Base-by-base conservation (phyloP, 2,113 vertebrate species). In the Gadus chalcogrammus region DNA sequence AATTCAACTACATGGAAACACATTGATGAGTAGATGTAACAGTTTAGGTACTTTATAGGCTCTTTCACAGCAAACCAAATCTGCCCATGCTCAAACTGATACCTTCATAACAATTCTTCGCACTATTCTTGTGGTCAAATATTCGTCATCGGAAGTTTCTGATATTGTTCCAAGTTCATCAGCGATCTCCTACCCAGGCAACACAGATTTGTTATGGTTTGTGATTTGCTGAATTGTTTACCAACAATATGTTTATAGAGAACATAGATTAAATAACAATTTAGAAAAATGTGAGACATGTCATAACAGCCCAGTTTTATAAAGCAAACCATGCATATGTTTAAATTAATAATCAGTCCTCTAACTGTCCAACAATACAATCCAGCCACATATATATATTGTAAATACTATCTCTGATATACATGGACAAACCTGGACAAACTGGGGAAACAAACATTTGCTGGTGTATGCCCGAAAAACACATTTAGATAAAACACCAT, bases 101-200 rank as follows among this genome's bases (percentile, higher is more conserved):
- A 99, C 97, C 96, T 98, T 93, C 73, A 98, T 95, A 77, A 98
- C 91, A 86, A 97, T 92, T 77, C 95, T 95, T 69, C 92, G 93
- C 70, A 99, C 72, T 75, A 98, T 91, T 91, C 95, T 94, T 92
- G 94, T 95, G 22, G 94, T 97, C 84, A 98, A 88, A 87, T 93
- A 92, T 55, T 96, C 93, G 0, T 98, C 95, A 67, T 91, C 96
- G 1, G 95, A 97, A 93, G 93, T 96, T 86, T 85, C 88, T 83
- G 94, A 94, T 87, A 93, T 84, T 85, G 83, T 88, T 56, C 95
- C 95, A 79, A 98, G 89, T 79, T 95, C 93, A 83, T 92, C 85
- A 69, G 78, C 87, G 85, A 97, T 77, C 73, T 96, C 95, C 95
- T 97, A 81, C 85, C 77, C 84, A 80, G 89, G 85, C 89, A 90